These are phyloP conservation scores for Gastrophryne carolinensis DNA, from an alignment of 2,797 vertebrate species.

Conservation along the genomic window DNA sequence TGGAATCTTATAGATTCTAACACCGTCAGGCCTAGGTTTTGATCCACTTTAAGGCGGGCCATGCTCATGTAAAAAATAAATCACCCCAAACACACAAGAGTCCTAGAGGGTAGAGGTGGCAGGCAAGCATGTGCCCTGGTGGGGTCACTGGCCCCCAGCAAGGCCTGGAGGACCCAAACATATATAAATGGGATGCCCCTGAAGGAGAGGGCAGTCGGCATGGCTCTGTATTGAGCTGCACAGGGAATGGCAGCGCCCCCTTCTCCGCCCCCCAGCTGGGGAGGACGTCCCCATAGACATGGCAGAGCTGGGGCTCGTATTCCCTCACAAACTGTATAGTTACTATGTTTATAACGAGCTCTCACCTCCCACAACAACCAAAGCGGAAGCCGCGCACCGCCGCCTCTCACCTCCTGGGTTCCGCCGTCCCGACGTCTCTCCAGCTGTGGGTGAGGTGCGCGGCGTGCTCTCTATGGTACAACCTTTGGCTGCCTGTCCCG, in stretches of 20 bases:
- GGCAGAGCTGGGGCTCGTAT: neutral
- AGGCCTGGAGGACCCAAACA: neutral
- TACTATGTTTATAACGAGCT: neutral
- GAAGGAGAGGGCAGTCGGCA: neutral
- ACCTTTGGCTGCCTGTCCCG: neutral
- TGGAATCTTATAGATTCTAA: too few relatives aligned
- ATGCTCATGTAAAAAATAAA: too few relatives aligned
- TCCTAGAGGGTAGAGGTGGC: too few relatives aligned
- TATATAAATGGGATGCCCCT: neutral
- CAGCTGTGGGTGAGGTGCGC: neutral
- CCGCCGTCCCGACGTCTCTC: neutral
- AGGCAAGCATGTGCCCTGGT: too few relatives aligned
- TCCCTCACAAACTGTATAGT: neutral
- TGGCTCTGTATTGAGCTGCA: too few relatives aligned
- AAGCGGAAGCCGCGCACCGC: neutral
- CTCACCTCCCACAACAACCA: neutral
- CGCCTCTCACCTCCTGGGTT: neutral
- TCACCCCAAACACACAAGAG: too few relatives aligned
- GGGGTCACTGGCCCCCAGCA: too few relatives aligned
- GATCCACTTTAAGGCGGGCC: too few relatives aligned
- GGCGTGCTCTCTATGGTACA: slow-evolving; percentile 16
- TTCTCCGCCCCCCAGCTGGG: neutral
- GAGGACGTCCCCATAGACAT: neutral
- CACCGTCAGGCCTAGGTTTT: too few relatives aligned
- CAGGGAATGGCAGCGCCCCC: too few relatives aligned